These are phyloP conservation scores for Bergia sp. DNA, from an alignment of 92 coral and sea anemone species.

Conservation along the genomic window DNA sequence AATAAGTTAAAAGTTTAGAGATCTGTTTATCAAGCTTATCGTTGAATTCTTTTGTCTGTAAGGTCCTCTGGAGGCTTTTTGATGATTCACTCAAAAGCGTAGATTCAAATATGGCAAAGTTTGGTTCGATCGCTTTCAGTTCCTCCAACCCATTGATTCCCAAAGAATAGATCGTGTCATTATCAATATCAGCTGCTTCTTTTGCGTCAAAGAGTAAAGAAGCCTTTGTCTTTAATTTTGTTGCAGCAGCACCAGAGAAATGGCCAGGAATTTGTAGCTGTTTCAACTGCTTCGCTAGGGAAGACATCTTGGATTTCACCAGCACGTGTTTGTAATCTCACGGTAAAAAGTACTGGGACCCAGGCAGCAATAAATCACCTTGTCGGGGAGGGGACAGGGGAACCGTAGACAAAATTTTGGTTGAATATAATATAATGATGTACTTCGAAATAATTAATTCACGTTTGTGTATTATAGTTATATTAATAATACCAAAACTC, in stretches of 20 bases:
- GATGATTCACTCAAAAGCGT: constrained; percentile 83
- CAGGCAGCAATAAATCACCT: neutral
- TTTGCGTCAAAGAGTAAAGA: constrained; percentile 88
- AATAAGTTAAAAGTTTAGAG: constrained; percentile 67
- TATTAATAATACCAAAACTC: too few species aligned
- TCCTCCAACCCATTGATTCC: constrained; percentile 93
- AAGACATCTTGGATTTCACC: constrained; percentile 78
- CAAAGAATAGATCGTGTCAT: constrained; percentile 91
- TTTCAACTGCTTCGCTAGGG: constrained; percentile 90
- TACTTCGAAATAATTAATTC: neutral
- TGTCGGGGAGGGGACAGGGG: constrained; percentile 24
- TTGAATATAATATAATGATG: too few species aligned
- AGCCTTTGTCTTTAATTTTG: constrained; percentile 69
- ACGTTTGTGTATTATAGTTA: neutral
- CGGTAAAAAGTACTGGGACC: constrained; percentile 35
- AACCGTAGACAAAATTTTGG: neutral
- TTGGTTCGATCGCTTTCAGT: constrained; percentile 75
- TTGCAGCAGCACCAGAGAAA: constrained; percentile 71
- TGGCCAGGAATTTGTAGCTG: constrained; percentile 91
- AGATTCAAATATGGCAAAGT: constrained; percentile 66
- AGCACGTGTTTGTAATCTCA: constrained; percentile 56
- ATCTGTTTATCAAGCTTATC: constrained; percentile 79
- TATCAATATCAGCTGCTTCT: constrained; percentile 96
- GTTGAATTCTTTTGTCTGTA: constrained; percentile 82
- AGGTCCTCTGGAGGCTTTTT: constrained; percentile 79